Evolutionary conservation across 2,888 invertebrate species (phyloP).

Genomic region (Protula sp.): DNA sequence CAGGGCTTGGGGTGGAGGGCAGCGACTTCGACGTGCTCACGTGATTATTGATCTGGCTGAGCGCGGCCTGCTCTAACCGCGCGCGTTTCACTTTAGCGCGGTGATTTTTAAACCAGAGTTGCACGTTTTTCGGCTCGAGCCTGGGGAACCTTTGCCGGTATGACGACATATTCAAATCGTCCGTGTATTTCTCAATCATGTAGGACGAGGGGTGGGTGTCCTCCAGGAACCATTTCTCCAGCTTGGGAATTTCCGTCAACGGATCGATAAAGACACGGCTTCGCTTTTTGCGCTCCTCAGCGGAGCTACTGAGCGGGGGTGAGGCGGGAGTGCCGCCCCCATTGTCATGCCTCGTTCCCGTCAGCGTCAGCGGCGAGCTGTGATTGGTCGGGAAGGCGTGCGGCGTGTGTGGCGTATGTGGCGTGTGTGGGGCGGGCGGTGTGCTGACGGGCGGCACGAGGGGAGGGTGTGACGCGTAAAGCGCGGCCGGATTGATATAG

Average conservation of each 20-base stretch:
- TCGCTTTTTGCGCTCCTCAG: slow-evolving; percentile 82
- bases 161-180: slow-evolving; percentile 92
- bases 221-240: slow-evolving; percentile 81
- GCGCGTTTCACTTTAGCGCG: slow-evolving; percentile 92
- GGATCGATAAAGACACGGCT: slow-evolving; percentile 99
- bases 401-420: background rate
- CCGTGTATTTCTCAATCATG: slow-evolving; percentile 94
- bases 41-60: background rate
- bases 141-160: slow-evolving; percentile 97
- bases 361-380: background rate
- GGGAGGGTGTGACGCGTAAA: slow-evolving; percentile 6
- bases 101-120: slow-evolving; percentile 99
- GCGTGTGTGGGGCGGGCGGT: background rate
- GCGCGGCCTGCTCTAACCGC: slow-evolving; percentile 16
- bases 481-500: slow-evolving; percentile 18
- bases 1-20: too few species aligned
- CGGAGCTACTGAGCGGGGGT: slow-evolving; percentile 14
- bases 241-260: slow-evolving; percentile 79
- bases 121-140: slow-evolving; percentile 98
- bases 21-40: too few species aligned
- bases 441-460: background rate
- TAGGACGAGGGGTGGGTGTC: slow-evolving; percentile 99
- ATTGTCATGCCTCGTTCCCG: background rate
- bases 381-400: background rate
- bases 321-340: background rate